These are phyloP conservation scores for Epicauta chinensis DNA, from an alignment of 1,140 invertebrate species.

Conservation along the genomic window DNA sequence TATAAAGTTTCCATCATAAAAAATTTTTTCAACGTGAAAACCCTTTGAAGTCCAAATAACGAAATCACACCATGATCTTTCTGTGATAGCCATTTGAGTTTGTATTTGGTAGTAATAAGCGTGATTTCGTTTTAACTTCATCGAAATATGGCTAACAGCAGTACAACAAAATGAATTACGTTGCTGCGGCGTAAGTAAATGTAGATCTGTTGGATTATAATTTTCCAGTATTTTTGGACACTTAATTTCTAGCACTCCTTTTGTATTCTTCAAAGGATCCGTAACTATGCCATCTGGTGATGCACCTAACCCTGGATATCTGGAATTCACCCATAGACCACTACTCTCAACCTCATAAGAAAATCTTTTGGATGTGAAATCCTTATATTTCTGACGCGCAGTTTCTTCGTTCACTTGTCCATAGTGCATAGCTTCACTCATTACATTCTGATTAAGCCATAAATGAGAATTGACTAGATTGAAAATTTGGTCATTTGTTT, in stretches of 20 bases:
- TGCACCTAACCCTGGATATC: background rate
- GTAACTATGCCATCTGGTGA: background rate
- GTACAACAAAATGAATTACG: constrained; percentile 21
- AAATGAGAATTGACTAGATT: too few relatives aligned
- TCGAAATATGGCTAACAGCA: background rate
- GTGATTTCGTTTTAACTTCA: constrained; percentile 22
- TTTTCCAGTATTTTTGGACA: constrained; percentile 22
- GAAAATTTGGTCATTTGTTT: too few relatives aligned
- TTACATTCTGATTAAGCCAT: too few relatives aligned
- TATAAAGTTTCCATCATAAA: constrained; percentile 13
- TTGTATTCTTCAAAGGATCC: background rate
- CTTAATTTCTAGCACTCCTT: constrained; percentile 10
- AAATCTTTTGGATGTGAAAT: background rate
- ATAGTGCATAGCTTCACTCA: too few relatives aligned
- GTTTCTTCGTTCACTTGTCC: background rate
- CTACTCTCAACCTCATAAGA: background rate
- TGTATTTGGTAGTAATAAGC: constrained; percentile 14
- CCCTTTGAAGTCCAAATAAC: constrained; percentile 23
- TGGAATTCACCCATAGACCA: background rate
- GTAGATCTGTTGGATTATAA: constrained; percentile 14
- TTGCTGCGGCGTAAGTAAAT: constrained; percentile 12
- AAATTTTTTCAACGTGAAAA: constrained; percentile 17
- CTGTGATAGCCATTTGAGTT: constrained; percentile 20
- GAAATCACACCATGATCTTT: constrained; percentile 23
- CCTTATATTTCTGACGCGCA: background rate